phyloP scores from a whole-genome alignment of 2,797 vertebrate species.

The Xyrichtys novacula region DNA sequence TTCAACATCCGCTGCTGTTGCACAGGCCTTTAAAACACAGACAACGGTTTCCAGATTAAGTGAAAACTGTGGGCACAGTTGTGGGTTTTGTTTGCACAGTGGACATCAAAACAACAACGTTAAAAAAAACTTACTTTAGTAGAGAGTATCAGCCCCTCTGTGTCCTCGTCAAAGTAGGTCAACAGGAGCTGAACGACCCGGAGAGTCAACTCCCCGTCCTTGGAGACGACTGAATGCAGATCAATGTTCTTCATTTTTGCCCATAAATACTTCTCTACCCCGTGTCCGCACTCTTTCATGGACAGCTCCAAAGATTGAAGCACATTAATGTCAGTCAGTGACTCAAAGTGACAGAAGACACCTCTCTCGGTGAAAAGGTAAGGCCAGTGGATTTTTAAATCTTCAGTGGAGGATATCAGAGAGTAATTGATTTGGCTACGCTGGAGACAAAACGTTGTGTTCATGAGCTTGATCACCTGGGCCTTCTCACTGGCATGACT shows the following conservation, averaged over 20 bases:
- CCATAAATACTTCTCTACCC: neutral
- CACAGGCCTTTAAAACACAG: neutral
- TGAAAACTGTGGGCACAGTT: neutral
- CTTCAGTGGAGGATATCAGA: neutral
- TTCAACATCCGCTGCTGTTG: neutral
- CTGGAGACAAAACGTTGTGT: neutral
- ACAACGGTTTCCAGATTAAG: neutral
- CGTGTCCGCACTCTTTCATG: neutral
- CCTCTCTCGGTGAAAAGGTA: neutral
- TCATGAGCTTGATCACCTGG: neutral
- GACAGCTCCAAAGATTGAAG: neutral
- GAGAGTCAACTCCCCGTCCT: neutral
- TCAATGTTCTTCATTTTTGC: neutral
- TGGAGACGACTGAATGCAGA: neutral
- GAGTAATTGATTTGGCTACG: neutral
- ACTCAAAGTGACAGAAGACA: neutral
- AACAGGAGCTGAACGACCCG: neutral
- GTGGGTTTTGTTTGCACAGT: neutral
- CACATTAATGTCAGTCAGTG: neutral
- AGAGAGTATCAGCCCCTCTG: neutral
- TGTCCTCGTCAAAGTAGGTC: neutral
- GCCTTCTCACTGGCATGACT: neutral
- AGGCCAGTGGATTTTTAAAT: neutral
- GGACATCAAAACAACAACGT: neutral
- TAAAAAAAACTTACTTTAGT: neutral